Base-by-base conservation (phyloP, 2,888 invertebrate species). In the Augiades crinisus region DNA sequence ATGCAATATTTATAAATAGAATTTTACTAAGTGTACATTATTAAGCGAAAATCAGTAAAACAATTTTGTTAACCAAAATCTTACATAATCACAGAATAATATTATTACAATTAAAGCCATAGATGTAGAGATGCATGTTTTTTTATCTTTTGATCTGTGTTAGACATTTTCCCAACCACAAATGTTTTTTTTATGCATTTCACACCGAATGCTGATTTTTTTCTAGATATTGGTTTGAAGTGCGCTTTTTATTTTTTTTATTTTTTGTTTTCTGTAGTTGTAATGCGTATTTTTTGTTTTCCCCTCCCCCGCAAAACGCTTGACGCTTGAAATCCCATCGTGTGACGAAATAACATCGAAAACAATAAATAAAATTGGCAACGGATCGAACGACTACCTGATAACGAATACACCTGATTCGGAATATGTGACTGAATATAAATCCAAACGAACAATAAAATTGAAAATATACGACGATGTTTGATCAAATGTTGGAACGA, bases 161-260 rank as follows among this genome's bases (percentile, higher is more conserved):
- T 88, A 89, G 86, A 87, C 89, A 89, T 89, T 89, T 89, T 89
- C 86, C 89, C 89, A 88, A 87, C 89, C 89, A 89, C 86, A 63
- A n/a, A n/a, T 56, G 56, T 40, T 45, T 36, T 34, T 44, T 21
- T 51, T n/a, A 22, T 21, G 53, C 47, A 60, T 60, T 62, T 54
- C 52, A 40, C 47, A 54, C 34, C 53, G 44, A 45, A 53, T 45
- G 52, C 50, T 6, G 8, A 19, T 52, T 38, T 38, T 33, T 34
- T 34, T 44, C 36, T 61, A 60, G 57, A 54, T 50, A 61, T 55
- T 60, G 61, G 46, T 61, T 63, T 62, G 44, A 62, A 61, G 62
- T 68, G 63, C 57, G 66, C 69, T 72, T 69, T 67, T 60, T 61
- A 65, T 71, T 62, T 60, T 64, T 36, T 37, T 44, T n/a, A n/a